Evolutionary conservation across 1,140 invertebrate species (phyloP).

Genomic region (Meloidogyne exigua): DNA sequence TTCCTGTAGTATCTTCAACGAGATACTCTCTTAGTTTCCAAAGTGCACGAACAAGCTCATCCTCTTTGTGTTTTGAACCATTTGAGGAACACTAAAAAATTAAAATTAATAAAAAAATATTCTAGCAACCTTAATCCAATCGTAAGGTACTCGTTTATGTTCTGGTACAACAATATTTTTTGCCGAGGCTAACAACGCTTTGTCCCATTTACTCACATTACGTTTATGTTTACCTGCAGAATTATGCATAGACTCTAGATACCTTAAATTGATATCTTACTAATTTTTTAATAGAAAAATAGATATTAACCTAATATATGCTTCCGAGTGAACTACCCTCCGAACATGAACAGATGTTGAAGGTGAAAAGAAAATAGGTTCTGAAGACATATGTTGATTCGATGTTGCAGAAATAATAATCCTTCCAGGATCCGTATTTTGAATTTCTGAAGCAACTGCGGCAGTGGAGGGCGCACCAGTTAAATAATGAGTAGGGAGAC

Average conservation of each 20-base stretch:
- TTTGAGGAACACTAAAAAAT: constrained; percentile 12
- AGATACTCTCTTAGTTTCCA: constrained; percentile 25
- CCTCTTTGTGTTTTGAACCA: constrained; percentile 9
- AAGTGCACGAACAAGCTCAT: constrained; percentile 13
- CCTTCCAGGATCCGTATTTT: constrained; percentile 15
- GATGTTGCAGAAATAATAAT: not conserved
- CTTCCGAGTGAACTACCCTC: constrained; percentile 20
- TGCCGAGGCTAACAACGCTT: not conserved
- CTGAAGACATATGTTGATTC: not conserved
- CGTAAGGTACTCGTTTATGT: constrained; percentile 9
- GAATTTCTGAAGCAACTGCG: not conserved
- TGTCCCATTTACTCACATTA: constrained; percentile 27
- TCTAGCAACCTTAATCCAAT: constrained; percentile 11
- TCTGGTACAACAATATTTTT: constrained; percentile 7
- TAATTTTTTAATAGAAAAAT: not conserved
- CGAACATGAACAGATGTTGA: constrained; percentile 13
- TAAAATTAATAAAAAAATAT: not conserved
- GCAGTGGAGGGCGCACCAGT: not conserved
- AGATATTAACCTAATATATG: constrained; percentile 17
- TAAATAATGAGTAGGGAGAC: not conserved
- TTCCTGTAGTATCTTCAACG: constrained; percentile 16
- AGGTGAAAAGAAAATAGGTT: constrained; percentile 9
- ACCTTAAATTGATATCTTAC: not conserved
- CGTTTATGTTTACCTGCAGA: constrained; percentile 1
- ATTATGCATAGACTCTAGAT: constrained; percentile 19